A percentile compares a stretch with the other conserved stretches of the same genome.
phyloP scores from a whole-genome alignment of 2,797 vertebrate genomes.

The Tadarida brasiliensis region DNA sequence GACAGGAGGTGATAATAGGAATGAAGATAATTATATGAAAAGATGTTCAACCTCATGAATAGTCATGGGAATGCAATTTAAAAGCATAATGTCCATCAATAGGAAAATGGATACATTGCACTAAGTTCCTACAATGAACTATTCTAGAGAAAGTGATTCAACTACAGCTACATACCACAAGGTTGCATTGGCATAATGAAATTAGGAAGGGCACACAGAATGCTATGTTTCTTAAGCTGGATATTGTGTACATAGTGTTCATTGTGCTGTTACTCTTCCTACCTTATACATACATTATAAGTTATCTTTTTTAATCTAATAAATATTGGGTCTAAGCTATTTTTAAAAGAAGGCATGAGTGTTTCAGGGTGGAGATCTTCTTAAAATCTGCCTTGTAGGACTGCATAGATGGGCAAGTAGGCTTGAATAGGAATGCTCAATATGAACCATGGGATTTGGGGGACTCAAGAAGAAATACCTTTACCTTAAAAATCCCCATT shows the following conservation, averaged over 20 bases:
- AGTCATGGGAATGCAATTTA: slow-evolving; percentile 6
- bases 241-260: not conserved
- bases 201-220: not conserved
- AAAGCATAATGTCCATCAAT: not conserved
- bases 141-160: not conserved
- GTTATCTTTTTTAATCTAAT: not conserved
- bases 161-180: not conserved
- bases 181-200: not conserved
- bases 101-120: not conserved
- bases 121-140: not conserved
- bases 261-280: not conserved
- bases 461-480: not conserved
- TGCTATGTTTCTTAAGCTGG: not conserved
- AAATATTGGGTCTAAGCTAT: not conserved
- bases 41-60: not conserved
- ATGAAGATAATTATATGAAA: not conserved
- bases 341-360: not conserved
- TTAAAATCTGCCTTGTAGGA: not conserved
- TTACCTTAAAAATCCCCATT: not conserved
- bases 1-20: not conserved
- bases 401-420: not conserved
- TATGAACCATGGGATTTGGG: not conserved
- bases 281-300: not conserved
- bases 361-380: not conserved
- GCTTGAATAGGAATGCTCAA: not conserved